Percentiles rank a stretch among this genome's conserved stretches.
phyloP scores from a whole-genome alignment of 2,113 vertebrate species.

The Australoheros scitulus region DNA sequence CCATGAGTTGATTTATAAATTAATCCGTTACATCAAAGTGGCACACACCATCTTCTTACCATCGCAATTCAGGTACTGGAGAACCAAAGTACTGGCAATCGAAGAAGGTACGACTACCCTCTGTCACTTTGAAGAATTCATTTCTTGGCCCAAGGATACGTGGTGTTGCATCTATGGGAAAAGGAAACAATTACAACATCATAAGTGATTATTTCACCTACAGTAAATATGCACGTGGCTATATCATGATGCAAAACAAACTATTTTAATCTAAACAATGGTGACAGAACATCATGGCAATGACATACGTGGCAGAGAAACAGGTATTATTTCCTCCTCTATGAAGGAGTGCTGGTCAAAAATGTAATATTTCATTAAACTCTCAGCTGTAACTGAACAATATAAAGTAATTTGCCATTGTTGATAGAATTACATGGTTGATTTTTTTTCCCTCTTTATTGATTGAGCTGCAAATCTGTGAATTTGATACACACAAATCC shows the following conservation, averaged over 20 bases:
- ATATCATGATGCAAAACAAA: neutral
- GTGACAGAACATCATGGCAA: neutral
- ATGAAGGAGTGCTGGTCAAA: neutral
- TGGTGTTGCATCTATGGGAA: constrained; percentile 85
- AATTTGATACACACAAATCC: neutral
- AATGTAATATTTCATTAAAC: neutral
- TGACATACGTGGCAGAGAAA: rapidly evolving
- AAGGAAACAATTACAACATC: neutral
- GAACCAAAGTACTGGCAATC: constrained; percentile 95
- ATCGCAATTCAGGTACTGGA: constrained; percentile 90
- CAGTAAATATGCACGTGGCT: neutral
- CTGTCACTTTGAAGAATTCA: constrained; percentile 87
- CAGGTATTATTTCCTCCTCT: too few relatives aligned
- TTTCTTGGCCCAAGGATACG: constrained; percentile 85
- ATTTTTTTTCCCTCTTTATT: neutral
- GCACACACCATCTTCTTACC: constrained; percentile 80
- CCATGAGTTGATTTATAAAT: neutral
- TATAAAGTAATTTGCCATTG: neutral
- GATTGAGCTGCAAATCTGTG: neutral
- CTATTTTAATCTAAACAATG: neutral
- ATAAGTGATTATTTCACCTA: neutral
- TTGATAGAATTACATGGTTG: neutral
- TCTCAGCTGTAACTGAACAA: neutral
- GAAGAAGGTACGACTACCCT: constrained; percentile 85
- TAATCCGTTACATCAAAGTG: neutral